Base-by-base conservation (phyloP, 2,888 invertebrate species). In the Sympetrum striolatum region DNA sequence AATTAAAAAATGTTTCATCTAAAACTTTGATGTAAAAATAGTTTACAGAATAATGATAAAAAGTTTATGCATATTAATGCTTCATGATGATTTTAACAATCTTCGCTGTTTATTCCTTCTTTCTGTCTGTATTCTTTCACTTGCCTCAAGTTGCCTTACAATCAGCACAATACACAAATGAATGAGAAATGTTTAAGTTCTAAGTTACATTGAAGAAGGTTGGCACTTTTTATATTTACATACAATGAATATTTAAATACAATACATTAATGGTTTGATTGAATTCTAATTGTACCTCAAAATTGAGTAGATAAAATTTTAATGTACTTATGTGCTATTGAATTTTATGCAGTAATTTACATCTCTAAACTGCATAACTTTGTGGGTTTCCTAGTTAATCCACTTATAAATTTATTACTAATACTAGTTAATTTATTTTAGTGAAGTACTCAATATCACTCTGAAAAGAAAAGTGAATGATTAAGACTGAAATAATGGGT, bases 211-310 rank as follows among this genome's bases (percentile, higher is more conserved):
- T 31, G 0, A 31, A 73, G 22, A 31, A 73, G 73, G 37, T 35
- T 10, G 53, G 60, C 60, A 35, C 53, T 86, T 60, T 81, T 60
- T 58, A 60, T 86, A 86, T 86, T 60, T 86, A 60, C 86, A 86
- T n/a, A 86, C 60, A 60, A 86, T 35, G 60, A 86, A 60, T n/a
- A n/a, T n/a, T n/a, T n/a, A n/a, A n/a, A n/a, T 35, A 53, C n/a
- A 58, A 58, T 60, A 86, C 60, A 86, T 37, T n/a, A n/a, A 35
- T 37, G 60, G 22, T 86, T 39, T 12, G 60, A 15, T 37, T 86
- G 22, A 60, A 37, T 86, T n/a, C 64, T 86, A 60, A 35, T n/a
- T 60, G 22, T 60, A 86, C 39, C 37, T 60, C 37, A 60, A 64
- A 86, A 60, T 37, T 14, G 25, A 73, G 31, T 25, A 73, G 73